Base-by-base conservation (phyloP, 2,113 vertebrate genomes). In the Galbula dea region DNA sequence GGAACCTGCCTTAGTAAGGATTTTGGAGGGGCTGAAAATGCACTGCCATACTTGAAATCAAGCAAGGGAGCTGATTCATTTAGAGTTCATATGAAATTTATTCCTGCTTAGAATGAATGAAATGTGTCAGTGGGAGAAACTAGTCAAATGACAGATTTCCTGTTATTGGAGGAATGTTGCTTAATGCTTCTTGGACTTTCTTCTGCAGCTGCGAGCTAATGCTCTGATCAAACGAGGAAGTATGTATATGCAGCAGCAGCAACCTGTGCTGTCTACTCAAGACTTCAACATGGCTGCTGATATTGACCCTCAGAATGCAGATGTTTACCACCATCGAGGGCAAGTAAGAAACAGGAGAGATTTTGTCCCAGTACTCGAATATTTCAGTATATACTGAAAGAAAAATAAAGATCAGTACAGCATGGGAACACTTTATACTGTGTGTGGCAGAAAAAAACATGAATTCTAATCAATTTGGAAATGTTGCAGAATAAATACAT, bases 231-330 rank as follows among this genome's bases (percentile, higher is more conserved):
- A 99, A 84, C 98, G 99, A 62, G 99, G 99, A 43, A 99, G 99
- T 87, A 99, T 99, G 99, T 98, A 98, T 95, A 99, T 99, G 99
- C 99, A 99, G 87, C 99, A 99, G 95, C 99, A 99, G 97, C 99
- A 99, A 59, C 98, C 99, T 2, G 29, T 97, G 85, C 95, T 98
- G 39, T 99, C 99, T 16, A 99, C 99, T 27, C 98, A 99, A 79
- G 99, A 99, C 68, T 99, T 99, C 72, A 99, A 99, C 97, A 98
- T 97, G 98, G 99, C 99, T 22, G 99, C 99, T 4, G 98, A 99
- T 82, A 99, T 99, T 1, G 99, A 99, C 72, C 97, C 97, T 29
- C 98, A 98, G 92, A 99, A 99, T 62, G 98, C 99, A n/a, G 99
- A 99, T 37, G 99, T 99, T 36, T 99, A 99, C 88, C 99, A 99